Base-by-base conservation (phyloP, 2,888 invertebrate species). In the Drosophila mimica region DNA sequence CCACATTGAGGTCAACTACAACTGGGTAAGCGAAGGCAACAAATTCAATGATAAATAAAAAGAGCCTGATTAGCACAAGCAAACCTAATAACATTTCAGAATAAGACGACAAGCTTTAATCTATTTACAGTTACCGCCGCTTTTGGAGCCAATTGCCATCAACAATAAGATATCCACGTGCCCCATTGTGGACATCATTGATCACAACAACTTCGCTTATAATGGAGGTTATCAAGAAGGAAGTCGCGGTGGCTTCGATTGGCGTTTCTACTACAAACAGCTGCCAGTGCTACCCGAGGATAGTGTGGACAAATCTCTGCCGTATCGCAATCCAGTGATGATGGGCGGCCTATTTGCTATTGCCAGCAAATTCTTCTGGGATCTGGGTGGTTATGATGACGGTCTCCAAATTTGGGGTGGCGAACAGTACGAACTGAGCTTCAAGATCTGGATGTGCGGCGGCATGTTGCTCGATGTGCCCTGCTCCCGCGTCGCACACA, bases 291-390 rank as follows among this genome's bases (percentile, higher is more conserved):
- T 92, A 33, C 87, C 92, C 3, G 91, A 91, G 66, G 92, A 92
- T 70, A 63, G 82, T 3, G 63, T 74, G 4, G 90, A 92, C 62
- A 81, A 78, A 7, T 91, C 90, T 0, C 74, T 83, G 40, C 93
- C 93, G 0, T 92, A 89, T 71, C 87, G 97, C 93, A 98, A 97
- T 92, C 99, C 99, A 0, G 96, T 99, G 0, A 99, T 99, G 99
- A 99, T 99, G 72, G 99, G 99, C 15, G 99, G 99, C 0, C 93
- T 99, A 78, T 99, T 99, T 94, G 99, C 99, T 17, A 99, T 99
- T 65, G 96, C 96, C 68, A 94, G 96, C 0, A 95, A 96, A 77
- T 99, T 97, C 94, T 99, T 99, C 93, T 99, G 98, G 98, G 97
- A 98, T 92, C 93, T 99, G 48, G 99, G 98, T 3, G 99, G 99